Evolutionary conservation across 2,888 invertebrate species (phyloP).

Genomic region (Macaria notata): DNA sequence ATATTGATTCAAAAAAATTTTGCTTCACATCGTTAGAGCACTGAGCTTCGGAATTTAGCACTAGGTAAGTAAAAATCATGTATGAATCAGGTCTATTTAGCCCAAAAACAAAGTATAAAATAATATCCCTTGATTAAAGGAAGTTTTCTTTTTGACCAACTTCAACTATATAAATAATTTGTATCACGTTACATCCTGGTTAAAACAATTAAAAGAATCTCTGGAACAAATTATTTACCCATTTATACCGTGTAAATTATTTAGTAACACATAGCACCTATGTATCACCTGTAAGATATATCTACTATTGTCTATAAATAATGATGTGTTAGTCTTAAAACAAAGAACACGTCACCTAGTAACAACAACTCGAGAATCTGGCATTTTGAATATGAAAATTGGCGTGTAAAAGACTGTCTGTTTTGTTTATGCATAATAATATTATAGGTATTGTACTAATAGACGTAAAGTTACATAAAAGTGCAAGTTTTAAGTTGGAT

Average conservation of each 20-base stretch:
- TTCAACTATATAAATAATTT: too few relatives aligned
- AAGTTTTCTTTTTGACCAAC: too few relatives aligned
- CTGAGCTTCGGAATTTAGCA: too few relatives aligned
- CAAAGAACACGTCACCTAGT: constrained; percentile 1
- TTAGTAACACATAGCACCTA: background rate
- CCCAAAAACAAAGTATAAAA: too few relatives aligned
- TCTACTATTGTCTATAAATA: background rate
- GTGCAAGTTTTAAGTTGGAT: too few relatives aligned
- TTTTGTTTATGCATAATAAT: background rate
- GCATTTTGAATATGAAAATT: background rate
- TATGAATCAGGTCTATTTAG: too few relatives aligned
- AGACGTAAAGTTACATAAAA: too few relatives aligned
- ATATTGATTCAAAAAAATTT: too few relatives aligned
- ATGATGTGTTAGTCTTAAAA: background rate
- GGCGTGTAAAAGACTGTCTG: too few relatives aligned
- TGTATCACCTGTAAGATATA: background rate
- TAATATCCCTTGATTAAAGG: too few relatives aligned
- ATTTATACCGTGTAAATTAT: constrained; percentile 8
- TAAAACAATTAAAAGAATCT: background rate
- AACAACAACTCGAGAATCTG: background rate
- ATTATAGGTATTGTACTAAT: background rate
- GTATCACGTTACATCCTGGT: background rate
- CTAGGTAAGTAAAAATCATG: too few relatives aligned
- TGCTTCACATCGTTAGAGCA: too few relatives aligned
- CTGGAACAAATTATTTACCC: constrained; percentile 4